phyloP scores from a whole-genome alignment of 2,888 invertebrate species.

The Acanthosepion esculentum region DNA sequence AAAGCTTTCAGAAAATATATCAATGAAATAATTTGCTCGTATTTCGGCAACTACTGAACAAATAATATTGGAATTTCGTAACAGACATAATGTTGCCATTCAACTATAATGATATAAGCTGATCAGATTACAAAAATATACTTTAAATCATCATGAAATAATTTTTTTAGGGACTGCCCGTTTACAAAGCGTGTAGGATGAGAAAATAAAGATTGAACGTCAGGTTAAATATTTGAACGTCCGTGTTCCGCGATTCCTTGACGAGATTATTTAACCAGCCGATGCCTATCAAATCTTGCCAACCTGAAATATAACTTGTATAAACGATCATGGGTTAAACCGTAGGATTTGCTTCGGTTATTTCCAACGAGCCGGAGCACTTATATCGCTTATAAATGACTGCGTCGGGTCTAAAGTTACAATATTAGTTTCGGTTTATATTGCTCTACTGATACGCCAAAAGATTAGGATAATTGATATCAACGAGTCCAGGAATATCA shows the following conservation, averaged over 20 bases:
- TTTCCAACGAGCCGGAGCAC: not conserved
- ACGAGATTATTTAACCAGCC: not conserved
- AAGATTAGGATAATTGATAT: not conserved
- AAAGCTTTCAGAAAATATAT: too few species aligned
- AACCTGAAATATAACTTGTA: not conserved
- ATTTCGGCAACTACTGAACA: too few species aligned
- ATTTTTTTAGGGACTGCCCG: not conserved
- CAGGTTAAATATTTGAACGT: not conserved
- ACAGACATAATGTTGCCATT: not conserved
- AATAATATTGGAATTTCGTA: not conserved
- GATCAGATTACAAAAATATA: not conserved
- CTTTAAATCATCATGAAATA: not conserved
- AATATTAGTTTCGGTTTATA: not conserved
- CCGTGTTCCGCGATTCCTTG: not conserved
- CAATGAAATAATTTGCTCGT: too few species aligned
- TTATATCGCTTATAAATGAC: not conserved
- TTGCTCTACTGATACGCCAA: not conserved
- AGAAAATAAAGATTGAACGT: not conserved
- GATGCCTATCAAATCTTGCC: not conserved
- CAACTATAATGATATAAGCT: not conserved
- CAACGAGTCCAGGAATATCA: not conserved
- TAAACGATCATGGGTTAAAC: not conserved
- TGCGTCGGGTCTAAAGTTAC: not conserved
- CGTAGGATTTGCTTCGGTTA: not conserved
- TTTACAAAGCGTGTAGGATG: not conserved